Evolutionary conservation across 2,113 vertebrate genomes (phyloP), one percentile per base, ranked within the genome.

Genomic region (Glaucomys volans): DNA sequence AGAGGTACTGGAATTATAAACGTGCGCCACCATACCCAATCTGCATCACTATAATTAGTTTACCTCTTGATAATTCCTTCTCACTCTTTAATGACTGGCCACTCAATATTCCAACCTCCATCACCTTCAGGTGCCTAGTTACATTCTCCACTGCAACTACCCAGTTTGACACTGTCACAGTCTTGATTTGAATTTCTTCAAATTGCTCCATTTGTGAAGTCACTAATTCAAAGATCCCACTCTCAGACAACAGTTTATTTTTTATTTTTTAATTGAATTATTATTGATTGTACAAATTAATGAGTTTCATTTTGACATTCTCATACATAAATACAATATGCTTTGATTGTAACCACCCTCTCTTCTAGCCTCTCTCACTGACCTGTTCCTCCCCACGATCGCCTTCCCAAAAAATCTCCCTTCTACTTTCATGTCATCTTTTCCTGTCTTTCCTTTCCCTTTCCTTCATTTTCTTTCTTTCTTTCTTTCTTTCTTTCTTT

Each of bases 151-250:
- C 37, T 13, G 82, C 30, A 83, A 54, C 5, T 24, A 69, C 37
- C 6, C 11, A 62, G n/a, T 30, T 81, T 80, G 44, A 52, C 47
- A 42, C 54, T 35, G 5, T 47, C 85, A 72, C 11, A 26, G 0
- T 52, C n/a, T 37, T 86, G 26, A 91, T 81, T 50, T 52, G 47
- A 79, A 64, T 87, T 79, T 90, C 17, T 32, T 42, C 20, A 44
- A 44, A 92, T 5, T 59, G 22, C 5, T 79, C 47, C 4, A 12
- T 69, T 35, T 52, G 30, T 90, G 69, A 92, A 24, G 12, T 54
- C 57, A 59, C 24, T 37, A 82, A 96, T 87, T 83, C 54, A 87
- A 82, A 54, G 4, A 22, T 67, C 72, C 84, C 28, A 40, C 14
- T 77, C 40, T 82, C 4, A 20, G n/a, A 47, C 17, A 30, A 52